Evolutionary conservation across 37 sponge, comb jelly and placozoan species (phyloP), one percentile per base, ranked within the genome.

Genomic region (Beroe ovata): DNA sequence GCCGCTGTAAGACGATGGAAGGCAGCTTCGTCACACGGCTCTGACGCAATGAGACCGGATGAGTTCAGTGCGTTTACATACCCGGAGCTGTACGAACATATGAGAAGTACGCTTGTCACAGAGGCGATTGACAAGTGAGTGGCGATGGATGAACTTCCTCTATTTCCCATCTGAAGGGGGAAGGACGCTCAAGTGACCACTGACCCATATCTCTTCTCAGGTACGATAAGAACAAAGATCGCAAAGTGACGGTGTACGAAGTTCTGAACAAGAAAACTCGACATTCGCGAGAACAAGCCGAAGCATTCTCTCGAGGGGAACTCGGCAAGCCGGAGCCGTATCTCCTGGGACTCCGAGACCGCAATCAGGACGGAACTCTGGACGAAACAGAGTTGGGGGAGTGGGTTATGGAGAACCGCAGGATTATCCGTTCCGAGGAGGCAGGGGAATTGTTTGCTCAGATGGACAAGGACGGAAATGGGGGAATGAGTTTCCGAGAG

Each of bases 381-480:
- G 54, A 42, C 38, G 33, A 39, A n/a, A 77, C 19, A 23, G 84
- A 77, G 84, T 35, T 77, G 47, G 38, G 84, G 35, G 25, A 77
- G 36, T 77, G 84, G 84, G 8, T 77, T 20, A 77, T 77, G 84
- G 84, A 77, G 84, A 77, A 77, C 84, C 26, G 84, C 4, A 30
- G 47, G 28, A 19, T 77, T 8, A 77, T 42, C 14, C 21, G 54
- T 1, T n/a, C 54, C 20, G 0, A 26, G 2, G 54, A 77, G 47
- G 0, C 54, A 14, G 84, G 33, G 26, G 41, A 19, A 19, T 16
- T 77, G 47, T 77, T 77, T 20, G 21, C 23, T 36, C 16, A 37
- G 19, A 39, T 77, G 47, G 84, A 77, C 28, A 40, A 8, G 25
- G 84, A 77, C 28, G 47, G 38, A 2, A 40, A 77, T 29, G 33